Evolutionary conservation across 2,888 invertebrate species (phyloP).

Genomic region (Mechanitis messenoides): DNA sequence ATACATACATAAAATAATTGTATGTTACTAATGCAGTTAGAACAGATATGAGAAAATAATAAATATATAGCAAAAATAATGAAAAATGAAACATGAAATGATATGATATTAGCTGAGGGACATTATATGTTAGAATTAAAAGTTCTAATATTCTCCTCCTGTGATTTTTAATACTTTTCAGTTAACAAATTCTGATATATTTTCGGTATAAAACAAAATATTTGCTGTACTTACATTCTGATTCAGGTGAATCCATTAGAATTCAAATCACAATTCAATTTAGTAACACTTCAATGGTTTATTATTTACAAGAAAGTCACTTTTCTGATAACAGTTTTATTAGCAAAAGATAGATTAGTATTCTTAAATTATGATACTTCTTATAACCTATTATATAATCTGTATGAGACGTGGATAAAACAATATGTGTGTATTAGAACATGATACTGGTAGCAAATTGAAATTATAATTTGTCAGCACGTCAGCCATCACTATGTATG

Average conservation of each 20-base stretch:
- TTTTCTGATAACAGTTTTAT: conserved; percentile 14
- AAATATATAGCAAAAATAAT: too few relatives aligned
- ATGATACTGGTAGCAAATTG: conserved; percentile 48
- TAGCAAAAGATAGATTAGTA: neutral
- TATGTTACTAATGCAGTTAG: too few relatives aligned
- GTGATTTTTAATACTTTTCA: neutral
- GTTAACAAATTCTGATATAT: neutral
- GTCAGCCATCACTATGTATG: conserved; percentile 55
- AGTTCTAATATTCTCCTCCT: too few relatives aligned
- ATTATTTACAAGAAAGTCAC: conserved; percentile 13
- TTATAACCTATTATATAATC: neutral
- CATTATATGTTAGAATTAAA: too few relatives aligned
- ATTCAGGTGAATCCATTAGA: conserved; percentile 30
- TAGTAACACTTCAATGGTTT: conserved; percentile 4
- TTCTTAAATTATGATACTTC: neutral
- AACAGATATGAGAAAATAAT: too few relatives aligned
- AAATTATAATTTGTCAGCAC: conserved; percentile 62
- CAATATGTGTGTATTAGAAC: conserved; percentile 36
- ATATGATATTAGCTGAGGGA: too few relatives aligned
- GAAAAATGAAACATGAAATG: too few relatives aligned
- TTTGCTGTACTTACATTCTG: conserved; percentile 30
- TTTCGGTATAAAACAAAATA: conserved; percentile 1
- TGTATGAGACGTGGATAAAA: neutral
- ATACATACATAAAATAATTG: too few relatives aligned
- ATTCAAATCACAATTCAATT: conserved; percentile 16